Evolutionary conservation across 2,797 vertebrate species (phyloP).

Genomic region (Steatocranus sp.): DNA sequence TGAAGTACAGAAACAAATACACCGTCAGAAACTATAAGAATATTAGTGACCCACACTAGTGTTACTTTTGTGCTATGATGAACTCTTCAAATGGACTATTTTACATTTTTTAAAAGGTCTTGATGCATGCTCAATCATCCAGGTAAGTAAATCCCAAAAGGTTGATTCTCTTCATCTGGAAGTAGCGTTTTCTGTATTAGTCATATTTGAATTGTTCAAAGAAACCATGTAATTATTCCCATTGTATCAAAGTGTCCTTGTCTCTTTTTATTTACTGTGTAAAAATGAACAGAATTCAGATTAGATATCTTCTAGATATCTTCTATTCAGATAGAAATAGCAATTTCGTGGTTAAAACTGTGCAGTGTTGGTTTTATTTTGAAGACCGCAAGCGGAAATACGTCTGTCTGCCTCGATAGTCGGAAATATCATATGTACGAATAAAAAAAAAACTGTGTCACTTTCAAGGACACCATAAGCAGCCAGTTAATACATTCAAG

Average conservation of each 20-base stretch:
- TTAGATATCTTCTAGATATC: not conserved
- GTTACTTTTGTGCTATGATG: not conserved
- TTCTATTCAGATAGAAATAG: not conserved
- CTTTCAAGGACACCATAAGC: not conserved
- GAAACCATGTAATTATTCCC: not conserved
- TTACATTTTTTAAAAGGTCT: not conserved
- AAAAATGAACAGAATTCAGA: not conserved
- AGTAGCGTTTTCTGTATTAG: not conserved
- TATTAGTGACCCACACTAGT: not conserved
- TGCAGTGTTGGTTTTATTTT: not conserved
- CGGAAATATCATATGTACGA: not conserved
- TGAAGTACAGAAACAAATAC: not conserved
- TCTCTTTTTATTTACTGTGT: not conserved
- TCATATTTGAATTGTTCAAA: not conserved
- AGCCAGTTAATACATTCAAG: not conserved
- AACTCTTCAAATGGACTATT: not conserved
- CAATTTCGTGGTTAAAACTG: not conserved
- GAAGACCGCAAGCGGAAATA: not conserved
- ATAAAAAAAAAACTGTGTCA: not conserved
- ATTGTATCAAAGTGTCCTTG: not conserved
- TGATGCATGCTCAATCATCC: not conserved
- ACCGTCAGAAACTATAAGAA: not conserved
- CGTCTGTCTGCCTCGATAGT: not conserved
- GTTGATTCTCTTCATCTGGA: not conserved
- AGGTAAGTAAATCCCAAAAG: not conserved